These are phyloP conservation scores for Ladona fulva DNA, from an alignment of 1,140 invertebrate genomes.

Conservation along the genomic window DNA sequence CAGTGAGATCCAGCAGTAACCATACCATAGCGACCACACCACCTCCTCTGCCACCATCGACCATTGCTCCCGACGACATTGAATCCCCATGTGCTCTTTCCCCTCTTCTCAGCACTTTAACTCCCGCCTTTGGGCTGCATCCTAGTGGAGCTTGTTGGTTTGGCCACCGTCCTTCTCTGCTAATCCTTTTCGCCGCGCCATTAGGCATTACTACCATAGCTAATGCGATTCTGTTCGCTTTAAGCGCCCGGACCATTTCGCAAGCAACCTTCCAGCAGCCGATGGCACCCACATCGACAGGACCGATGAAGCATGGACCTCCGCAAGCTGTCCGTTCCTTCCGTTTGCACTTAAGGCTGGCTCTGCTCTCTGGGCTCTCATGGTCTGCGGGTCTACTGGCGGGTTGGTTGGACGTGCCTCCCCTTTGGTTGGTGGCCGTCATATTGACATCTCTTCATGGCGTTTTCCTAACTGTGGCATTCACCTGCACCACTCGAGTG, in stretches of 20 bases:
- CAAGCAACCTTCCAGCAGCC: not conserved
- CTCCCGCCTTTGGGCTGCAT: conserved; percentile 38
- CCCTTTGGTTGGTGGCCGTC: conserved; percentile 39
- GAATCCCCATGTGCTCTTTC: conserved; percentile 39
- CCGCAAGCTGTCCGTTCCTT: conserved; percentile 23
- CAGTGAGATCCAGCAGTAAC: conserved; percentile 24
- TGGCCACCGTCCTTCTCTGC: conserved; percentile 38
- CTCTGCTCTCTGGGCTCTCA: conserved; percentile 43
- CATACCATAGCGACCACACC: conserved; percentile 44
- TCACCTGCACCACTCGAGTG: conserved; percentile 42
- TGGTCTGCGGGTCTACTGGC: conserved; percentile 45
- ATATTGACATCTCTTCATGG: conserved; percentile 48
- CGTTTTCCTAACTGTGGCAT: conserved; percentile 48
- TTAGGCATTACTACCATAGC: conserved; percentile 38
- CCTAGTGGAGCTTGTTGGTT: conserved; percentile 43
- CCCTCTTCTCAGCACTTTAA: conserved; percentile 31
- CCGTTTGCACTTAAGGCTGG: conserved; percentile 47
- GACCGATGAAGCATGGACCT: conserved; percentile 22
- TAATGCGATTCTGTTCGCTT: conserved; percentile 43
- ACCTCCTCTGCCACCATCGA: conserved; percentile 42
- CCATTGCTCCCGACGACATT: conserved; percentile 39
- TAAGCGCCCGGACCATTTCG: conserved; percentile 43
- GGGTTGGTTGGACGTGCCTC: conserved; percentile 34
- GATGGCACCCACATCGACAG: not conserved
- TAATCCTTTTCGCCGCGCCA: conserved; percentile 45